A percentile compares a stretch with the other conserved stretches of the same genome.
phyloP scores from a whole-genome alignment of 2,797 vertebrate genomes.

The Borostomias antarcticus region DNA sequence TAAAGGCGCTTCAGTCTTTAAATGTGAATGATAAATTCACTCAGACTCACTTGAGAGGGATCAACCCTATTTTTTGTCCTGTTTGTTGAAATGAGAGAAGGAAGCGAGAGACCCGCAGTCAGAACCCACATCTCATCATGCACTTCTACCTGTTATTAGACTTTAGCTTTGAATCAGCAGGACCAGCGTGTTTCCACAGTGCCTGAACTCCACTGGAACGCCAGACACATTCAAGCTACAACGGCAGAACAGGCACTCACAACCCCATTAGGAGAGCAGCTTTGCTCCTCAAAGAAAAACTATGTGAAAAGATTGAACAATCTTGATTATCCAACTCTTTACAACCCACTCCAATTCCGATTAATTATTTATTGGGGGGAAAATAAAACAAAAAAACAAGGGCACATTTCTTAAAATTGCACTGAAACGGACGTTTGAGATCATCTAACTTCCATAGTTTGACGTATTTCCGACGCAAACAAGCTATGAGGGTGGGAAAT shows the following conservation, averaged over 20 bases:
- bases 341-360: slow-evolving; percentile 1
- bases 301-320: slow-evolving; percentile 4
- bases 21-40: too few species aligned
- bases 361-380: slow-evolving; percentile 33
- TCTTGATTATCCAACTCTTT: slow-evolving; percentile 5
- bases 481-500: too few species aligned
- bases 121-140: slow-evolving; percentile 30
- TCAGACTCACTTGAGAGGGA: too few species aligned
- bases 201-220: neutral
- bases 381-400: slow-evolving; percentile 20
- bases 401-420: slow-evolving; percentile 15
- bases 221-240: slow-evolving; percentile 5
- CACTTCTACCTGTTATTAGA: slow-evolving; percentile 36
- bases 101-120: slow-evolving; percentile 40
- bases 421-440: slow-evolving; percentile 22
- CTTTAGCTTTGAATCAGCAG: slow-evolving; percentile 30
- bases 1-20: too few species aligned
- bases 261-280: slow-evolving; percentile 8
- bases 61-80: too few species aligned
- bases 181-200: slow-evolving; percentile 14
- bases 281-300: slow-evolving; percentile 13
- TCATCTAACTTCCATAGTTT: too few species aligned
- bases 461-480: too few species aligned
- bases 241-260: slow-evolving; percentile 14
- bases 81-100: slow-evolving; percentile 39